phyloP scores from a whole-genome alignment of 2,888 invertebrate species.

The Harmothoe impar region DNA sequence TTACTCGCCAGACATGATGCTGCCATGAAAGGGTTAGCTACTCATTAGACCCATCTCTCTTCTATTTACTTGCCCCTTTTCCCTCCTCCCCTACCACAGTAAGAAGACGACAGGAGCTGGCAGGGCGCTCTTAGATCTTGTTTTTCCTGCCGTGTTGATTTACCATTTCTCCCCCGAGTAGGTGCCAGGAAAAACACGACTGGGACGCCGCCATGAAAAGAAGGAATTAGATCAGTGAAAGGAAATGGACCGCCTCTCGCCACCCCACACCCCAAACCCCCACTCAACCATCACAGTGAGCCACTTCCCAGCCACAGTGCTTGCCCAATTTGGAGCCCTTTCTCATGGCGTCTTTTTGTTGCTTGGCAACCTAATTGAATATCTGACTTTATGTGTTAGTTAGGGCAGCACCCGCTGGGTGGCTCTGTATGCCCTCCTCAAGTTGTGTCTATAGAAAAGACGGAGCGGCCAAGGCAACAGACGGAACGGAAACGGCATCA shows the following conservation, averaged over 20 bases:
- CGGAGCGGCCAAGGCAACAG: too few species aligned
- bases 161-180: background rate
- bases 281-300: background rate
- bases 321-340: background rate
- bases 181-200: background rate
- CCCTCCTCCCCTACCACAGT: too few species aligned
- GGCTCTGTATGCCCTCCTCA: background rate
- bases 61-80: too few species aligned
- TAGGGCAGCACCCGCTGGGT: background rate
- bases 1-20: too few species aligned
- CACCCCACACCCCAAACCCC: background rate
- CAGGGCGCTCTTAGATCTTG: background rate
- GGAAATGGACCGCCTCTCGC: background rate
- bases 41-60: too few species aligned
- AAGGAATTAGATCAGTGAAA: slow-evolving; percentile 42
- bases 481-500: too few species aligned
- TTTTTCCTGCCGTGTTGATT: slow-evolving; percentile 16
- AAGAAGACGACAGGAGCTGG: background rate
- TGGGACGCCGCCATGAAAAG: background rate
- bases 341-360: background rate
- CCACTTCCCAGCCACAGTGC: background rate
- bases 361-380: slow-evolving; percentile 34
- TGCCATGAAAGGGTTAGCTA: too few species aligned
- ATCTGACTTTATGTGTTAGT: slow-evolving; percentile 25
- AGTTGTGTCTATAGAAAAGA: too few species aligned